Evolutionary conservation across 1,140 invertebrate species (phyloP).

Genomic region (Nasonia vitripennis): DNA sequence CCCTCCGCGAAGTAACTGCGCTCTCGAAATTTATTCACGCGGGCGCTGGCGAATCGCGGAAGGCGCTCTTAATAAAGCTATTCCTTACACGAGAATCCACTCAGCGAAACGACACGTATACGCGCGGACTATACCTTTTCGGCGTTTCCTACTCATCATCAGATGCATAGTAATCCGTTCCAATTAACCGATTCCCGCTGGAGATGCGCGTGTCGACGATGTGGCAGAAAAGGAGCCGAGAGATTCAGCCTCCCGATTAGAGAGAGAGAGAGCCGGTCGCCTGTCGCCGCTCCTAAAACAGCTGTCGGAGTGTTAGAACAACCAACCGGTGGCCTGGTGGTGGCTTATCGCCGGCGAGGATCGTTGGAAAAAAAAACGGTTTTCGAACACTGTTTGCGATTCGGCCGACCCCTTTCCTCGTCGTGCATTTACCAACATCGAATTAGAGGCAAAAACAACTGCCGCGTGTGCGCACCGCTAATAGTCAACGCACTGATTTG

Average conservation of each 20-base stretch:
- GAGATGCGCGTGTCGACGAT: background rate
- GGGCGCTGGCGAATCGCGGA: too few species aligned
- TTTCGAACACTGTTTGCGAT: background rate
- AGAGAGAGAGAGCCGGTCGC: slow-evolving; percentile 24
- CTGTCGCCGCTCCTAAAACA: slow-evolving; percentile 8
- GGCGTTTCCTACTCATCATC: background rate
- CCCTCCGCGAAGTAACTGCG: too few species aligned
- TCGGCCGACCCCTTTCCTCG: background rate
- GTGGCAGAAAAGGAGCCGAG: background rate
- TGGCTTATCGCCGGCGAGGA: background rate
- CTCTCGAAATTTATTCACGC: too few species aligned
- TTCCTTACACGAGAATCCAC: too few species aligned
- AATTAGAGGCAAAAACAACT: background rate
- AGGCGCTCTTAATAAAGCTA: too few species aligned
- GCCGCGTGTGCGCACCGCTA: background rate
- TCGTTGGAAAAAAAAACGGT: background rate
- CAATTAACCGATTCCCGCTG: background rate
- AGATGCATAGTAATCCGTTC: background rate
- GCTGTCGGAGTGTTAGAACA: background rate
- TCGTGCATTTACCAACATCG: too few species aligned
- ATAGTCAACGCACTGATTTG: background rate
- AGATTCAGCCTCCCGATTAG: slow-evolving; percentile 29
- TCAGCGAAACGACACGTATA: too few species aligned
- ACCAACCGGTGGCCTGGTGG: background rate
- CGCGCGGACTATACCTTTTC: too few species aligned